Evolutionary conservation across 2,888 invertebrate species (phyloP).

Genomic region (Fragum whitleyi): DNA sequence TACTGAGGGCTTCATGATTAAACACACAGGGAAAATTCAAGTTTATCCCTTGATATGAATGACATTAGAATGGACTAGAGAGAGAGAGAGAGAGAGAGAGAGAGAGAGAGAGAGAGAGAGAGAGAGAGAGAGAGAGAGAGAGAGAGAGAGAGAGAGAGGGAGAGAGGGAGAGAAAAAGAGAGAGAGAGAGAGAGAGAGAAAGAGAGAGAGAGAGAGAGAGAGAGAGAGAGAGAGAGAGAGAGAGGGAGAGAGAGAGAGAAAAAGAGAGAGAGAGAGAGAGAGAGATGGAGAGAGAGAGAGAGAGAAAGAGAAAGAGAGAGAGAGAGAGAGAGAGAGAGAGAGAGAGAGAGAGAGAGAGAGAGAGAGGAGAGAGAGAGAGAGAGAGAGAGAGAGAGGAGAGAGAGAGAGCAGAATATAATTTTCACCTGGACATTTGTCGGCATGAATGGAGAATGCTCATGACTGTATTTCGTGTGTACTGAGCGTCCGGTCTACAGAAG

Average conservation of each 20-base stretch:
- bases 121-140: slow-evolving; percentile 13
- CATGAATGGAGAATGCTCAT: no score
- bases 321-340: slow-evolving; percentile 2
- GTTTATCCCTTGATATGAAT: no score
- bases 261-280: neutral
- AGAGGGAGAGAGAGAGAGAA: neutral
- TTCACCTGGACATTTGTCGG: no score
- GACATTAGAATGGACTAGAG: no score
- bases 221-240: slow-evolving; percentile 8
- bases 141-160: slow-evolving; percentile 13
- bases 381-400: slow-evolving; percentile 10
- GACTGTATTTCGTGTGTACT: no score
- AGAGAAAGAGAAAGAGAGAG: neutral
- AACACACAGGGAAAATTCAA: no score
- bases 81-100: slow-evolving; percentile 17
- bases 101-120: slow-evolving; percentile 10
- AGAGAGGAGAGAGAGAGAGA: slow-evolving; percentile 11
- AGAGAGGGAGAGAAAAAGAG: neutral
- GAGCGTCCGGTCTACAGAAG: no score
- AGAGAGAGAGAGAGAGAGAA: neutral
- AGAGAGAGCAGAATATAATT: no score
- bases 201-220: neutral
- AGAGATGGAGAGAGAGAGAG: no score
- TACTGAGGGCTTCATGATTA: no score
- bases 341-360: slow-evolving; percentile 8